Conservation (phyloP, 2,888 invertebrate genomes). For the Macrophya alboannulata region DNA sequence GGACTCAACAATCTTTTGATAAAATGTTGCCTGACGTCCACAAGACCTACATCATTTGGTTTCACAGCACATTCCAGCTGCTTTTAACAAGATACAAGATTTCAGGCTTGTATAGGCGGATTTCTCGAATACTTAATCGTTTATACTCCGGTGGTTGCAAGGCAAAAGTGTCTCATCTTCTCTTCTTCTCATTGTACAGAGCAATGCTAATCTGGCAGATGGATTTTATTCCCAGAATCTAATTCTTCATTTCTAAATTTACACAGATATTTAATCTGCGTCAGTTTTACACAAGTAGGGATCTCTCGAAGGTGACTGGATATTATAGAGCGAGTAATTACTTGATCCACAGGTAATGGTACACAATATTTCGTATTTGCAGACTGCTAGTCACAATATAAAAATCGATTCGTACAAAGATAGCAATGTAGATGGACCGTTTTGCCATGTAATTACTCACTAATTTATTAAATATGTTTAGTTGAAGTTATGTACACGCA, state of each 20-base stretch:
- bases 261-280: background rate
- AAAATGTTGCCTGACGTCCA: conserved; percentile 69
- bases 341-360: background rate
- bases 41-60: conserved; percentile 66
- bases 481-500: conserved; percentile 12
- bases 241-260: background rate
- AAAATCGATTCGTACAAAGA: background rate
- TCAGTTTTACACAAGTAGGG: background rate
- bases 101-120: conserved; percentile 52
- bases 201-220: background rate
- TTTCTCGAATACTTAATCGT: conserved; percentile 52
- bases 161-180: conserved; percentile 58
- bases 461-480: conserved; percentile 46
- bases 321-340: conserved; percentile 13
- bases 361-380: background rate
- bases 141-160: conserved; percentile 52
- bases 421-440: conserved; percentile 15
- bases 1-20: conserved; percentile 70
- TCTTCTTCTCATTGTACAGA: conserved; percentile 13
- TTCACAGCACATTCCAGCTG: conserved; percentile 76
- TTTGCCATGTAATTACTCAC: conserved; percentile 27
- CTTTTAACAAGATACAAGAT: conserved; percentile 69
- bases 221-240: background rate
- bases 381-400: background rate
- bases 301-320: background rate